A percentile compares a stretch with the other conserved stretches of the same genome.
Evolutionary conservation across 2,797 vertebrate species (phyloP).

Genomic region (Brachyrhaphis roseni): DNA sequence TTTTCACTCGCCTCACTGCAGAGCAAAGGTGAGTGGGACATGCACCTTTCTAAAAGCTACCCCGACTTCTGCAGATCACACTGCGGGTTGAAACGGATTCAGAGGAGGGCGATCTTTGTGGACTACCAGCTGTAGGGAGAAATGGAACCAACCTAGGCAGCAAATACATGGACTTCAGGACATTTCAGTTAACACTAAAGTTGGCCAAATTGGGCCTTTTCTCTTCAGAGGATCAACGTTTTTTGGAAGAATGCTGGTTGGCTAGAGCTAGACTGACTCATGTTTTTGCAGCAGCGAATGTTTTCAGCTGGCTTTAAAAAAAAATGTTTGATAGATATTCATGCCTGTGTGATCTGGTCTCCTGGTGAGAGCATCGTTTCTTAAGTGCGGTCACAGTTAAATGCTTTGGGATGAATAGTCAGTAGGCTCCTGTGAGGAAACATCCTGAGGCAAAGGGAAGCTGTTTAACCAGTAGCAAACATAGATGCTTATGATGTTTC

Average conservation of each 20-base stretch:
- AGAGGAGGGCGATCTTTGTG: slow-evolving; percentile 46
- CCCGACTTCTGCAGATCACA: slow-evolving; percentile 16
- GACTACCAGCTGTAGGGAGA: slow-evolving; percentile 65
- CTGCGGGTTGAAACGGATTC: slow-evolving; percentile 44
- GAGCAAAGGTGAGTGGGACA: slow-evolving; percentile 81
- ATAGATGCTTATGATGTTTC: neutral
- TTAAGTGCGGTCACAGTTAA: slow-evolving; percentile 32
- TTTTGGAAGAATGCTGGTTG: slow-evolving; percentile 54
- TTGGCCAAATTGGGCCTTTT: slow-evolving; percentile 18
- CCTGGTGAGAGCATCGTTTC: slow-evolving; percentile 49
- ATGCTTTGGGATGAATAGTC: slow-evolving; percentile 29
- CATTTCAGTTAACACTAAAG: slow-evolving; percentile 29
- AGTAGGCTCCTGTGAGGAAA: slow-evolving; percentile 22
- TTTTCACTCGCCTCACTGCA: slow-evolving; percentile 86
- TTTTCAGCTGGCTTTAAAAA: neutral
- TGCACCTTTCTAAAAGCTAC: slow-evolving; percentile 11
- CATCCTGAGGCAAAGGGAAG: slow-evolving; percentile 19
- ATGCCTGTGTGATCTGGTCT: slow-evolving; percentile 21
- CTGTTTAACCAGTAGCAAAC: slow-evolving; percentile 6
- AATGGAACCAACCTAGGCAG: slow-evolving; percentile 42
- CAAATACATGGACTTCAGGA: slow-evolving; percentile 46
- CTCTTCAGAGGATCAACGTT: slow-evolving; percentile 49
- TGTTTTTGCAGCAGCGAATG: slow-evolving; percentile 23
- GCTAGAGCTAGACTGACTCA: neutral
- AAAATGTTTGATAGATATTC: slow-evolving; percentile 26